Conservation (phyloP, 2,888 invertebrate species). For the Oligia strigilis region DNA sequence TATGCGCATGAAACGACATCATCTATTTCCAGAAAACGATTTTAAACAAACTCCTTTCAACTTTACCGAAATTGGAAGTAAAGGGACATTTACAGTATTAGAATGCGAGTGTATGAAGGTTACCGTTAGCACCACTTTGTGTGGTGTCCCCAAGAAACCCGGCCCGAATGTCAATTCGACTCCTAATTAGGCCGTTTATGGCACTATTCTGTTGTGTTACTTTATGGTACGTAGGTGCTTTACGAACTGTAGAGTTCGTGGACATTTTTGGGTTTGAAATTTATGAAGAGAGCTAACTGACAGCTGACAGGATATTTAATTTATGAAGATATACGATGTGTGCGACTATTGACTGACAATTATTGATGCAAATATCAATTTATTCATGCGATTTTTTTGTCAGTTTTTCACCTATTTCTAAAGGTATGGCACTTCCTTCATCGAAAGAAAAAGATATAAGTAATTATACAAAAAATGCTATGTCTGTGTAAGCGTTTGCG, state of each 20-base stretch:
- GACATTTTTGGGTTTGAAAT: conserved; percentile 35
- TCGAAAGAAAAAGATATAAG: not conserved
- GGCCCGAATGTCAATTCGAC: conserved; percentile 84
- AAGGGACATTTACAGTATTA: conserved; percentile 80
- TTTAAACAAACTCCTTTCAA: conserved; percentile 30
- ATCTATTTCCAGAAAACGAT: conserved; percentile 1
- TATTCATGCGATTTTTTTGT: no score
- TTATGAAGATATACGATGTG: not conserved
- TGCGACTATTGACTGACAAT: conserved; percentile 3
- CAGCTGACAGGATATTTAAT: conserved; percentile 12
- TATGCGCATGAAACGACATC: not conserved
- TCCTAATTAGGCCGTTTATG: conserved; percentile 79
- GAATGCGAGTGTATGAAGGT: conserved; percentile 75
- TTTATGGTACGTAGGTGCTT: conserved; percentile 58
- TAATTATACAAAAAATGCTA: not conserved
- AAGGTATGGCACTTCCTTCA: no score
- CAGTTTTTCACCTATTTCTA: no score
- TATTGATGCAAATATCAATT: no score
- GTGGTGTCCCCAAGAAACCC: conserved; percentile 79
- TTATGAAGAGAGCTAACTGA: conserved; percentile 16
- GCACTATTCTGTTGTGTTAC: conserved; percentile 64
- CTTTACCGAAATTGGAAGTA: conserved; percentile 70
- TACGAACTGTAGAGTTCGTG: conserved; percentile 12
- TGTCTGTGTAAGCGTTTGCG: no score
- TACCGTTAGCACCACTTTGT: conserved; percentile 80